Percentiles rank a stretch among this genome's conserved stretches.
Conservation (phyloP, 1,140 invertebrate species). For the Bombus affinis region DNA sequence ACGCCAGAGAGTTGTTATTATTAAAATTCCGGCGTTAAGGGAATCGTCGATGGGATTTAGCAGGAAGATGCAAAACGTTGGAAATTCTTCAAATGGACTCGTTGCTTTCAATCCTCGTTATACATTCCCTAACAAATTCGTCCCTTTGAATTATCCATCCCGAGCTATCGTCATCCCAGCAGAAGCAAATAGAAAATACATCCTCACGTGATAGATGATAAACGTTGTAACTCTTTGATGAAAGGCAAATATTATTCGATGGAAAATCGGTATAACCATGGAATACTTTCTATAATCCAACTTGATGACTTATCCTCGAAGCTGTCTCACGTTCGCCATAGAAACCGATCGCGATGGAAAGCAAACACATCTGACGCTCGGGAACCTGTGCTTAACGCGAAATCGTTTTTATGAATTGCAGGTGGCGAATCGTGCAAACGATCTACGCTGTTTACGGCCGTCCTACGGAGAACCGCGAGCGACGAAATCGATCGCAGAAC, state of each 20-base stretch:
- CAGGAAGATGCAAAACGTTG: neutral
- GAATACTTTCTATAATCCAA: neutral
- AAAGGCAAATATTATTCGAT: constrained; percentile 22
- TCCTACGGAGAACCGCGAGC: too few relatives aligned
- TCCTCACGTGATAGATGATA: neutral
- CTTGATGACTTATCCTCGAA: neutral
- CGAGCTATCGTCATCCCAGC: neutral
- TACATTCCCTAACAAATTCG: neutral
- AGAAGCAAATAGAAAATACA: neutral
- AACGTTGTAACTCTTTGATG: neutral
- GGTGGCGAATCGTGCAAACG: too few relatives aligned
- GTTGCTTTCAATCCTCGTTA: neutral
- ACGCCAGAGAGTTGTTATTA: neutral
- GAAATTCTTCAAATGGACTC: neutral
- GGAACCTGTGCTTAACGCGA: neutral
- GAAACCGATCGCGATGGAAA: constrained; percentile 5
- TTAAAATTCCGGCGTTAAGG: neutral
- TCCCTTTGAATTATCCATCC: neutral
- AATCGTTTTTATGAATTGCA: neutral
- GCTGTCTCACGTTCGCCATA: neutral
- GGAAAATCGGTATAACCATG: neutral
- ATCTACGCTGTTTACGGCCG: too few relatives aligned
- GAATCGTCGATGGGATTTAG: neutral
- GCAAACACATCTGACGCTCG: neutral
- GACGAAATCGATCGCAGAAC: neutral